Base-by-base conservation (phyloP, 2,888 invertebrate species). In the Muscina levida region DNA sequence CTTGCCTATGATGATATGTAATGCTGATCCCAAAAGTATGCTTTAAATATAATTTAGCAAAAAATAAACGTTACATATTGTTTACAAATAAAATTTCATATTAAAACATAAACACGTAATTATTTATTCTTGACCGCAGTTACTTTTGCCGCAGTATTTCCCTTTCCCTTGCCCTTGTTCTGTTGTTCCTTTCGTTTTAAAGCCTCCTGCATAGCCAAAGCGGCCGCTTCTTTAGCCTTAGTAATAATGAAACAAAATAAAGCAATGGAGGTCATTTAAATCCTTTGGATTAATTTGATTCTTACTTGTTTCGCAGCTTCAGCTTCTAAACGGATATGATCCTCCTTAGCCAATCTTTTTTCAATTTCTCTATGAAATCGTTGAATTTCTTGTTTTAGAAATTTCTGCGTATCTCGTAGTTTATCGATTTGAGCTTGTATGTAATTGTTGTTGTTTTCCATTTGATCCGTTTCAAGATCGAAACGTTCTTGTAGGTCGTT, bases 401-500 rank as follows among this genome's bases (percentile, higher is more conserved):
- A 0, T 11, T 72, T 59, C 67, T 31, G 31, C 0, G 57, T 19
- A 17, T 79, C 79, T 10, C 4, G 11, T 15, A 79, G 1, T 44
- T 76, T 79, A 13, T 72, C 26, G 0, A 68, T 65, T 48, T 68
- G 68, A 2, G 57, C 62, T 2, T 39, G 59, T 10, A 26, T 72
- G 46, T 79, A 76, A 56, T 59, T 72, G 1, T 71, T 76, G 11
- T 67, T 15, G 39, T 79, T 79, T 10, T 79, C 72, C 44, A 72
- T 46, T 10, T 67, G 42, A 1, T 79, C 79, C 10, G 46, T 11
- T 68, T 72, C 62, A 0, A 8, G 1, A 51, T 79, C 76, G 22
- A 59, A 76, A n/a, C 62, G 59, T 11, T 72, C 53, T 53, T 75
- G 76, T 0, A 79, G 24, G 1, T 15, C n/a, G 5, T 67, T 53